Conservation (phyloP, 1,140 invertebrate species). For the Zaprionus ghesquierei region DNA sequence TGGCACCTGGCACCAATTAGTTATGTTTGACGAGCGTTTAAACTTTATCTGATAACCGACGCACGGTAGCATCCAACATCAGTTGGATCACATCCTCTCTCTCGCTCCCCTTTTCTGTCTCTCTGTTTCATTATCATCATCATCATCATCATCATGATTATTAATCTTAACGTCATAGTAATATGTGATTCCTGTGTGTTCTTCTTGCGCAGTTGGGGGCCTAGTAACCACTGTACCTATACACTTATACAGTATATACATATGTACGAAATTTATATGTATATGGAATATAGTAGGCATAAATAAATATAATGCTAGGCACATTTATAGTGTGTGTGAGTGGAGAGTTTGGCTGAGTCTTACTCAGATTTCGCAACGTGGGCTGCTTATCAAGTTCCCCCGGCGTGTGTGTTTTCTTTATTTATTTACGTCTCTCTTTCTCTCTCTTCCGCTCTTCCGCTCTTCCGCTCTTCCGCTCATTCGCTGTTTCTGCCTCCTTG, state of each 20-base stretch:
- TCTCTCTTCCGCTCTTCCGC: background rate
- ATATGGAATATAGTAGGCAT: no score
- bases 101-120: background rate
- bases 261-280: no score
- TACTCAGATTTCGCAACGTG: constrained; percentile 40
- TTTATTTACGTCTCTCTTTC: constrained; percentile 30
- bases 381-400: constrained; percentile 39
- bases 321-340: constrained; percentile 6
- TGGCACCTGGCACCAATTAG: constrained; percentile 55
- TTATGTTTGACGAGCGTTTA: constrained; percentile 58
- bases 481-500: background rate
- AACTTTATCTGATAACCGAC: constrained; percentile 27
- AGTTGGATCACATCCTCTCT: background rate
- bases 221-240: background rate
- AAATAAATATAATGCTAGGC: background rate
- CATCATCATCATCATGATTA: constrained; percentile 7
- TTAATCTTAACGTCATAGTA: constrained; percentile 13
- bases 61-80: background rate
- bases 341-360: constrained; percentile 4
- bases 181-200: background rate
- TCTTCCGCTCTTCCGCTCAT: background rate
- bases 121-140: background rate
- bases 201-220: constrained; percentile 11
- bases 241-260: background rate
- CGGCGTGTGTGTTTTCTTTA: constrained; percentile 31